A percentile compares a stretch with the other conserved stretches of the same genome.
Conservation (phyloP, 2,888 invertebrate species). For the Pyrocoelia pectoralis region DNA sequence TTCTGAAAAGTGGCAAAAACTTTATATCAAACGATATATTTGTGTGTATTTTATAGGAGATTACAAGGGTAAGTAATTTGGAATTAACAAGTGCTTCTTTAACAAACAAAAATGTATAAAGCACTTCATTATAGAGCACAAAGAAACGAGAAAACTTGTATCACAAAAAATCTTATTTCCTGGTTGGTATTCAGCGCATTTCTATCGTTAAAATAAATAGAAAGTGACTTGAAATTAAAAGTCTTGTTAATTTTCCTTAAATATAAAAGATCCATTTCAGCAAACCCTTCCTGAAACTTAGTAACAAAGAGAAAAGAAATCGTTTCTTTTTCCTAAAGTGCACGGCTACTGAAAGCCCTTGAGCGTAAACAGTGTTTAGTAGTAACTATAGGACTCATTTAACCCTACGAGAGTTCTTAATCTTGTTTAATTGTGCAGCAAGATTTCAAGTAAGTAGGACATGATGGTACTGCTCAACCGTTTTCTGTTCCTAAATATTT, state of each 20-base stretch:
- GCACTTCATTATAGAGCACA: too few species aligned
- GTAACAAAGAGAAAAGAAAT: slow-evolving; percentile 25
- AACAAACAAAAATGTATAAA: too few species aligned
- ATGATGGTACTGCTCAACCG: slow-evolving; percentile 31
- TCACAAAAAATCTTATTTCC: slow-evolving; percentile 3
- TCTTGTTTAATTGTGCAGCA: slow-evolving; percentile 51
- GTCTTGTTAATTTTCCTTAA: slow-evolving; percentile 14
- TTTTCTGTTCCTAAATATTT: slow-evolving; percentile 26
- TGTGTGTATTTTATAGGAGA: too few species aligned
- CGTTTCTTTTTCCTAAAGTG: slow-evolving; percentile 26
- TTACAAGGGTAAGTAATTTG: too few species aligned
- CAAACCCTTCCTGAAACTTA: slow-evolving; percentile 26
- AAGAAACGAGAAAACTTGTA: neutral
- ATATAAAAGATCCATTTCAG: slow-evolving; percentile 23
- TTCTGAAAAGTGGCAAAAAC: neutral
- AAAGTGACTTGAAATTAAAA: slow-evolving; percentile 20
- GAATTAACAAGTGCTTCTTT: too few species aligned
- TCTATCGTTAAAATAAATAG: slow-evolving; percentile 13
- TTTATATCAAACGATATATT: neutral
- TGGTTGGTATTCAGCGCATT: neutral
- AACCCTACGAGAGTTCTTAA: slow-evolving; percentile 49
- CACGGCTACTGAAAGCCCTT: slow-evolving; percentile 35
- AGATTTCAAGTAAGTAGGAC: slow-evolving; percentile 41
- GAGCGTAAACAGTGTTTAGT: slow-evolving; percentile 34
- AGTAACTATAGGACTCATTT: slow-evolving; percentile 44